Percentiles rank a stretch among this genome's conserved stretches.
Evolutionary conservation across 2,888 invertebrate species (phyloP).

Genomic region (Xanthia togata): DNA sequence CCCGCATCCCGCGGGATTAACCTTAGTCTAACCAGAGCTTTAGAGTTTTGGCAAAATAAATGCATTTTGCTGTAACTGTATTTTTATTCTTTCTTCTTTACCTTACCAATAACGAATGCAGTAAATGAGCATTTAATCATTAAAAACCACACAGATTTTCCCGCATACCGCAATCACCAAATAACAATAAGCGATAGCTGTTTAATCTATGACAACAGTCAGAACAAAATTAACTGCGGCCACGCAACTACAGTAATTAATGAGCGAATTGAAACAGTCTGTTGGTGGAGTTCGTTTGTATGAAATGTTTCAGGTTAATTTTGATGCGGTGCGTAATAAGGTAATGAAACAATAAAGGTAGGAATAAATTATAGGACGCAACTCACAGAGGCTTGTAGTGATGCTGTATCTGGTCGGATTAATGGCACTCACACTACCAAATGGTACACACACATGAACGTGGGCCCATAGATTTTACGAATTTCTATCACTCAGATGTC

Average conservation of each 20-base stretch:
- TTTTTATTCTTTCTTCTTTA: too few species aligned
- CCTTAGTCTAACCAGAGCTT: neutral
- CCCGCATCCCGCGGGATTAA: neutral
- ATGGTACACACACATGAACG: neutral
- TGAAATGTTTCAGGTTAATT: constrained; percentile 34
- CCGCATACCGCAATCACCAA: constrained; percentile 40
- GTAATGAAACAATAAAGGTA: constrained; percentile 6
- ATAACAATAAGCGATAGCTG: constrained; percentile 47
- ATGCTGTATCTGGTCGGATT: neutral
- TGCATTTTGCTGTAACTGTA: too few species aligned
- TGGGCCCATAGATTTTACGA: neutral
- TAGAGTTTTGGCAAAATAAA: neutral
- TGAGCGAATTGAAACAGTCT: constrained; percentile 50
- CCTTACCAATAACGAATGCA: neutral
- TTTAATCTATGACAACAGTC: constrained; percentile 57
- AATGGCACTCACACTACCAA: neutral
- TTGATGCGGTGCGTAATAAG: neutral
- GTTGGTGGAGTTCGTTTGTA: constrained; percentile 17
- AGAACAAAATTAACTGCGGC: constrained; percentile 59
- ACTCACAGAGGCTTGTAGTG: neutral
- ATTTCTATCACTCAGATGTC: neutral
- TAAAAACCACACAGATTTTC: constrained; percentile 25
- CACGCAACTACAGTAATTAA: constrained; percentile 51
- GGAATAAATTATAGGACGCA: neutral
- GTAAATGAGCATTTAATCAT: constrained; percentile 17